A percentile compares a stretch with the other conserved stretches of the same genome.
phyloP scores from a whole-genome alignment of 2,888 invertebrate species.

The Cylloceria caligata region DNA sequence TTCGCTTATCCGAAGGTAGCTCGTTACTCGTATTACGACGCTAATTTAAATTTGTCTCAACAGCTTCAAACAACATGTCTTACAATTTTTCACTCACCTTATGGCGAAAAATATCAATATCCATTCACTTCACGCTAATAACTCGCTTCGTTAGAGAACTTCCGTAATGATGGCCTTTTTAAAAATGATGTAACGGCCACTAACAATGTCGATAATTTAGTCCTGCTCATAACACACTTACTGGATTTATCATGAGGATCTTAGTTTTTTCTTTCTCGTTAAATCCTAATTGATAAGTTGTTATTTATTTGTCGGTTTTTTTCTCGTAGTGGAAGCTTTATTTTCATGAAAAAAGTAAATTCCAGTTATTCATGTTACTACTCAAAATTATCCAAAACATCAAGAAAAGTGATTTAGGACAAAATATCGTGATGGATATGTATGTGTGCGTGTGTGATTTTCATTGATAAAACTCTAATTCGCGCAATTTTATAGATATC shows the following conservation, averaged over 20 bases:
- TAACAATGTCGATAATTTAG: not conserved
- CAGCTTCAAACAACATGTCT: not conserved
- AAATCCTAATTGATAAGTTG: no score
- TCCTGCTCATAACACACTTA: not conserved
- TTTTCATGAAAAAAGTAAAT: no score
- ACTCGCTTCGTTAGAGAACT: not conserved
- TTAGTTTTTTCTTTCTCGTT: not conserved
- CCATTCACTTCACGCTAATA: slow-evolving; percentile 10
- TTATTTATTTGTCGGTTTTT: not conserved
- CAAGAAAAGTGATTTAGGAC: no score
- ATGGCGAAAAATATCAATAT: not conserved
- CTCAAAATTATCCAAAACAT: no score
- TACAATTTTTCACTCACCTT: slow-evolving; percentile 1
- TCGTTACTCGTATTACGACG: slow-evolving; percentile 31
- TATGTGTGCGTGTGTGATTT: no score
- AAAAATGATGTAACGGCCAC: not conserved
- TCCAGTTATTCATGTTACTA: no score
- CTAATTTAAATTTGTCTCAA: slow-evolving; percentile 32
- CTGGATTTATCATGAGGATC: not conserved
- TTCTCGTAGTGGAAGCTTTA: no score
- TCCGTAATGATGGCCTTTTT: slow-evolving; percentile 14
- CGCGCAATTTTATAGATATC: no score
- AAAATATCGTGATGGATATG: no score
- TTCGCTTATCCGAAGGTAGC: slow-evolving; percentile 35
- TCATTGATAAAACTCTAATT: no score